Percentiles rank a stretch among this genome's conserved stretches.
phyloP scores from a whole-genome alignment of 92 coral and sea anemone species.

The Palythoa caribaeorum region DNA sequence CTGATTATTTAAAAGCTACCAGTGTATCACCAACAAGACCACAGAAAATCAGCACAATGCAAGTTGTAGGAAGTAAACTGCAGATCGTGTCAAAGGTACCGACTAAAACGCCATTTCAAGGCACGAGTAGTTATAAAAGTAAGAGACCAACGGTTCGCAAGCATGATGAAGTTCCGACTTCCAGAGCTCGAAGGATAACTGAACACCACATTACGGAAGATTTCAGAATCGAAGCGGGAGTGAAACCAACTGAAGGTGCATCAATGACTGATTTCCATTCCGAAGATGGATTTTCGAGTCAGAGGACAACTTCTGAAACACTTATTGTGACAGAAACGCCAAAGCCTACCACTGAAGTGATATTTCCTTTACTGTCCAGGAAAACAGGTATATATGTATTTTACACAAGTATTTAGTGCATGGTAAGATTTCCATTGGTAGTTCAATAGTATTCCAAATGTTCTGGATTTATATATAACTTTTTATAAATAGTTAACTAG shows the following conservation, averaged over 20 bases:
- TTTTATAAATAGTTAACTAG: too few relatives aligned
- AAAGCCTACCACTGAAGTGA: neutral
- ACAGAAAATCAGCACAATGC: neutral
- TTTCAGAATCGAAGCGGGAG: constrained; percentile 27
- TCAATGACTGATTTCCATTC: neutral
- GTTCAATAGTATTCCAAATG: neutral
- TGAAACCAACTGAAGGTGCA: constrained; percentile 5
- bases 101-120: neutral
- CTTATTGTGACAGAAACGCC: neutral
- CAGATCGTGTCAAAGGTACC: neutral
- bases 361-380: neutral
- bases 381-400: neutral
- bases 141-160: neutral
- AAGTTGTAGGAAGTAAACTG: neutral
- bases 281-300: neutral
- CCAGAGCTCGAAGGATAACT: neutral
- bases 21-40: neutral
- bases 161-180: neutral
- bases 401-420: neutral
- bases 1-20: neutral
- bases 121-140: neutral
- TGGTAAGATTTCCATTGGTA: too few relatives aligned
- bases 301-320: neutral
- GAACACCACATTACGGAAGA: neutral
- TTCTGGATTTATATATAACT: neutral